These are phyloP conservation scores for Eupithecia subumbrata DNA, from an alignment of 2,888 invertebrate species.

Conservation along the genomic window DNA sequence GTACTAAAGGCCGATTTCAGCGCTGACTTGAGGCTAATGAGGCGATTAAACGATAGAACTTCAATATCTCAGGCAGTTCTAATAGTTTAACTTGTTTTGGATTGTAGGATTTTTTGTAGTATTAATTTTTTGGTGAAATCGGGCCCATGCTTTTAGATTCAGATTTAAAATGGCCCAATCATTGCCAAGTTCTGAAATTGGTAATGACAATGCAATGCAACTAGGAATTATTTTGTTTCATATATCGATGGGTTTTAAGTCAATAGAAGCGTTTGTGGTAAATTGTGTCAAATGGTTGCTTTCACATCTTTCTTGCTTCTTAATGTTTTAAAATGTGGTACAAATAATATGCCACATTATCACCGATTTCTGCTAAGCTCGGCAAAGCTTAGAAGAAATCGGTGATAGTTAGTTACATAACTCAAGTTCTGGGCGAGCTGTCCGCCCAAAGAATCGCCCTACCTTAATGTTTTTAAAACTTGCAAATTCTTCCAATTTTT, in stretches of 20 bases:
- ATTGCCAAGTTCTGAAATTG: no score
- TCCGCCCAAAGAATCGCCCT: constrained; percentile 36
- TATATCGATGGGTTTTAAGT: neutral
- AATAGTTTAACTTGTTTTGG: no score
- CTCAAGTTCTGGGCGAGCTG: no score
- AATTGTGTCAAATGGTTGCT: neutral
- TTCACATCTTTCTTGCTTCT: neutral
- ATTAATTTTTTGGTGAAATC: no score
- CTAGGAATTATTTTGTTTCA: neutral
- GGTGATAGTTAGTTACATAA: no score
- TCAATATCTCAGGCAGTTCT: neutral
- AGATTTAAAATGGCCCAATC: no score
- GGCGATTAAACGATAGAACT: neutral
- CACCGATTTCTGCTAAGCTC: no score
- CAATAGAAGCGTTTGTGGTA: neutral
- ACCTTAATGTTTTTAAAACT: constrained; percentile 42
- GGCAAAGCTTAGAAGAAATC: no score
- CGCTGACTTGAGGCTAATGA: neutral
- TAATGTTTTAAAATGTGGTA: neutral
- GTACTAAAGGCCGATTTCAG: neutral
- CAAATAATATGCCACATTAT: no score
- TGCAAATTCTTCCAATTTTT: constrained; percentile 49
- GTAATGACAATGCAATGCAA: no score
- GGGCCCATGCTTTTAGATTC: no score
- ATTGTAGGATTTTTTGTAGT: no score